phyloP scores from a whole-genome alignment of 1,140 invertebrate genomes.

The Goniozus legneri region DNA sequence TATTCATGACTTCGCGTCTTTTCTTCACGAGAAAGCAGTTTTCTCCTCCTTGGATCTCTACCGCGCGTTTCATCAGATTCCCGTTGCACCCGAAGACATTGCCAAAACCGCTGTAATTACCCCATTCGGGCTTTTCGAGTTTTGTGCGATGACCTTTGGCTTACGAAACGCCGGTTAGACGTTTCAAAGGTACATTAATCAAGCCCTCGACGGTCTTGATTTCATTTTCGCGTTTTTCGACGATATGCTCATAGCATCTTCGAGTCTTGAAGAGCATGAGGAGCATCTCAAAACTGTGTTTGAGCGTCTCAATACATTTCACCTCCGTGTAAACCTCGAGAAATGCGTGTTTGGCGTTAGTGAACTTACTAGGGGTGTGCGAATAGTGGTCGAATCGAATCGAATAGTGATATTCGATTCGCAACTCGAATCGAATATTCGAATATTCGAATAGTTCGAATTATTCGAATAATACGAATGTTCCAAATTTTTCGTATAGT shows the following conservation, averaged over 20 bases:
- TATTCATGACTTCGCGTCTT: slow-evolving; percentile 33
- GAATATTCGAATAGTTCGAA: too few relatives aligned
- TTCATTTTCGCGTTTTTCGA: slow-evolving; percentile 20
- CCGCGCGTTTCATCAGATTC: not conserved
- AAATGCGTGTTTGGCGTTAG: slow-evolving; percentile 21
- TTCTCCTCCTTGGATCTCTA: slow-evolving; percentile 51
- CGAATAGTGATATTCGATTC: too few relatives aligned
- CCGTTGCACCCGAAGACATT: not conserved
- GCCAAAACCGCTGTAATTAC: not conserved
- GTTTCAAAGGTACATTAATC: slow-evolving; percentile 47
- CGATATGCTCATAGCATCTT: slow-evolving; percentile 21
- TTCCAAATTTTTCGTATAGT: too few relatives aligned
- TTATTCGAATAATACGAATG: too few relatives aligned
- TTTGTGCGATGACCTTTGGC: slow-evolving; percentile 5
- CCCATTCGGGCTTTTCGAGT: not conserved
- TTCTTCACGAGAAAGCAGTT: slow-evolving; percentile 28
- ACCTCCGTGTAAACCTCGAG: slow-evolving; percentile 21
- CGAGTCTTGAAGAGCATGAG: slow-evolving; percentile 12
- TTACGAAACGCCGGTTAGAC: slow-evolving; percentile 47
- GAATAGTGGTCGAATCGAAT: too few relatives aligned
- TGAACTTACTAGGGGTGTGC: too few relatives aligned
- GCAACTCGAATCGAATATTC: too few relatives aligned
- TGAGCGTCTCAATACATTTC: slow-evolving; percentile 10
- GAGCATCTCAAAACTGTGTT: slow-evolving; percentile 14
- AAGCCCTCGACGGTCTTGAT: slow-evolving; percentile 21